A percentile compares a stretch with the other conserved stretches of the same genome.
Conservation (phyloP, 92 coral and sea anemone genomes). For the Siderastrea radians region DNA sequence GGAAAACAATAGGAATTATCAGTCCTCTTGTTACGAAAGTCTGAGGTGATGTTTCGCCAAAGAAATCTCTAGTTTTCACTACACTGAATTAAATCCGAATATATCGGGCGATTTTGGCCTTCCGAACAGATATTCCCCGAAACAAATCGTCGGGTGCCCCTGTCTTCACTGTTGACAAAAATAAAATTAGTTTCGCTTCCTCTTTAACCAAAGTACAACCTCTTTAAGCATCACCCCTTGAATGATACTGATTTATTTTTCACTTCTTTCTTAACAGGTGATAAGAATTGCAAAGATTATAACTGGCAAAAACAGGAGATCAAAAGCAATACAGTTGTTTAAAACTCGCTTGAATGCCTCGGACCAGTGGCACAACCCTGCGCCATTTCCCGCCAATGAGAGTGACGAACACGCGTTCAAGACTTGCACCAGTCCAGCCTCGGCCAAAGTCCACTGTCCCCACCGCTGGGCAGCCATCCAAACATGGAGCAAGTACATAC, state of each 20-base stretch:
- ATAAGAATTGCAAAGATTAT: conserved; percentile 73
- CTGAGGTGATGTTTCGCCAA: too few relatives aligned
- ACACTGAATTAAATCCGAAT: too few relatives aligned
- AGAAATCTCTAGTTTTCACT: too few relatives aligned
- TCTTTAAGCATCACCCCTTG: not conserved
- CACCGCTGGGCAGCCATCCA: conserved; percentile 93
- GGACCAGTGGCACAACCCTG: conserved; percentile 87
- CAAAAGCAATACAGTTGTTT: conserved; percentile 68
- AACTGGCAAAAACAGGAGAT: conserved; percentile 65
- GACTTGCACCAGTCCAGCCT: conserved; percentile 73
- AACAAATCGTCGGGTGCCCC: too few relatives aligned
- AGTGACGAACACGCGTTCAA: conserved; percentile 83
- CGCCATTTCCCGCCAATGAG: conserved; percentile 91
- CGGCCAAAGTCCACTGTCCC: conserved; percentile 85
- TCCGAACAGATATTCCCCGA: too few relatives aligned
- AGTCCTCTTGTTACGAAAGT: too few relatives aligned
- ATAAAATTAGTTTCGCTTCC: not conserved
- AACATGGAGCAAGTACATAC: conserved; percentile 82
- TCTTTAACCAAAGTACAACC: not conserved
- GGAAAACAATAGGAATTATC: too few relatives aligned
- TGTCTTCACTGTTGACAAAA: too few relatives aligned
- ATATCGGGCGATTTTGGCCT: too few relatives aligned
- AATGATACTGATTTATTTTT: not conserved
- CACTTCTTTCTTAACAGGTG: conserved; percentile 51
- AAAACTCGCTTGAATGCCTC: conserved; percentile 53